phyloP scores from a whole-genome alignment of 2,113 vertebrate species.

The Grammomys surdaster region DNA sequence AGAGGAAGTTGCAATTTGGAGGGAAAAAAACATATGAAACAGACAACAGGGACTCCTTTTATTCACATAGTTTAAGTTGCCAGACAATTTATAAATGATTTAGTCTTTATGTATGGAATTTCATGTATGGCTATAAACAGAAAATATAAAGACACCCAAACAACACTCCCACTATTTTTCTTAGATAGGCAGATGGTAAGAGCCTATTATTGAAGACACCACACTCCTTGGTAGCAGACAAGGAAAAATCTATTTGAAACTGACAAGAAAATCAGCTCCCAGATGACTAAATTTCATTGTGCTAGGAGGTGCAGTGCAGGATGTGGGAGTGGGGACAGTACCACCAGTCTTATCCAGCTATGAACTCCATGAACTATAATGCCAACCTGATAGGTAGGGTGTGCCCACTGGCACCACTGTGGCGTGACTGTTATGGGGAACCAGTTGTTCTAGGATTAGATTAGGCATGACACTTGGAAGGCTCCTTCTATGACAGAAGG shows the following conservation, averaged over 20 bases:
- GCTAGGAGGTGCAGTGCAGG: too few species aligned
- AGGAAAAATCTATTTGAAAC: not conserved
- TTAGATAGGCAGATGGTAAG: not conserved
- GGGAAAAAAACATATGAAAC: not conserved
- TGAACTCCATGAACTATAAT: not conserved
- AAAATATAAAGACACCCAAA: not conserved
- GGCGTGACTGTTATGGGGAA: not conserved
- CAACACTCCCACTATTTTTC: not conserved
- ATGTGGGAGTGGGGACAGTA: not conserved
- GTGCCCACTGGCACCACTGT: too few species aligned
- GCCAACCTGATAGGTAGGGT: too few species aligned
- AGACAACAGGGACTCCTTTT: not conserved
- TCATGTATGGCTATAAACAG: not conserved
- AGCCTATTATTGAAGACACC: not conserved
- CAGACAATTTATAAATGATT: not conserved
- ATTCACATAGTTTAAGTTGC: not conserved
- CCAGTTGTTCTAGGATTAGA: not conserved
- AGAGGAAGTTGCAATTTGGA: not conserved
- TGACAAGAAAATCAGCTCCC: not conserved
- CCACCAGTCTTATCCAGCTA: not conserved
- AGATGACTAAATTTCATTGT: not conserved
- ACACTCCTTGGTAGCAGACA: not conserved
- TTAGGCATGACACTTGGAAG: not conserved
- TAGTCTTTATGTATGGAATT: not conserved
- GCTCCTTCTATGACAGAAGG: too few species aligned